A percentile compares a stretch with the other conserved stretches of the same genome.
These are phyloP conservation scores for Serripes groenlandicus DNA, from an alignment of 2,888 invertebrate genomes.

Conservation along the genomic window DNA sequence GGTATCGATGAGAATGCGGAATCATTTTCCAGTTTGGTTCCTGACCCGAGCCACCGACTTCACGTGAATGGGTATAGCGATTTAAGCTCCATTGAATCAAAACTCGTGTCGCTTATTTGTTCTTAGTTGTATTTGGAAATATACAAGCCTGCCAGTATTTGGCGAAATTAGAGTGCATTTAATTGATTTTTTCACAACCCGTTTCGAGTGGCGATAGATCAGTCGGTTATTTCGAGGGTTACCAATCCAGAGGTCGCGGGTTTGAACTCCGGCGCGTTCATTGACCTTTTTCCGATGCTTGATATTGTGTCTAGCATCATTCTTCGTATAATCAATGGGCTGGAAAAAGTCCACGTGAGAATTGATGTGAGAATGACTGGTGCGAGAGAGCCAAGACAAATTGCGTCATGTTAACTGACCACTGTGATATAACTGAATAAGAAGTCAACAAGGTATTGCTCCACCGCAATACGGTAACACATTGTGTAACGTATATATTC, in stretches of 20 bases:
- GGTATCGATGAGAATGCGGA: background rate
- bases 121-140: background rate
- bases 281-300: background rate
- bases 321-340: no score
- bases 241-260: background rate
- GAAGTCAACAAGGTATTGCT: no score
- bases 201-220: background rate
- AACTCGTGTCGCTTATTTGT: background rate
- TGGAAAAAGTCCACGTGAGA: no score
- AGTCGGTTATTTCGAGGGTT: background rate
- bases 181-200: background rate
- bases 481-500: no score
- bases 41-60: background rate
- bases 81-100: background rate
- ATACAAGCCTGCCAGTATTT: background rate
- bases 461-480: no score
- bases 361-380: no score
- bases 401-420: no score
- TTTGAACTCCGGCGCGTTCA: background rate
- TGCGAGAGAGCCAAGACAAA: no score
- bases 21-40: background rate
- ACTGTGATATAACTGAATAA: no score
- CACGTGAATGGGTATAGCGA: background rate
- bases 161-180: background rate
- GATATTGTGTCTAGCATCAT: background rate